Evolutionary conservation across 1,140 invertebrate genomes (phyloP).

Genomic region (Drosophila rhopaloa): DNA sequence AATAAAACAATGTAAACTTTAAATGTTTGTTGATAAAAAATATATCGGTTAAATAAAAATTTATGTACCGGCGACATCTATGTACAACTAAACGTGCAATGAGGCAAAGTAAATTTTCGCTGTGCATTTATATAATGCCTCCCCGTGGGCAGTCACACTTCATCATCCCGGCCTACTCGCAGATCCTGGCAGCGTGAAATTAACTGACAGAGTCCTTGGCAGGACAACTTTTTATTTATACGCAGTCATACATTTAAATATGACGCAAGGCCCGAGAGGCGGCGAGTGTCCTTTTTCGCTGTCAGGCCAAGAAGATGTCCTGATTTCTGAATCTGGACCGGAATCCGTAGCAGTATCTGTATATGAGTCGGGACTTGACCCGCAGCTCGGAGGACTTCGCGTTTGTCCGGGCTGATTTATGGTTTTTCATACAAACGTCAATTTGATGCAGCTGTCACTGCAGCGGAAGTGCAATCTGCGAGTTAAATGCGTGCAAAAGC

Average conservation of each 20-base stretch:
- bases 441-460: constrained; percentile 75
- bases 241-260: constrained; percentile 75
- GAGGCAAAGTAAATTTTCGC: background rate
- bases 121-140: constrained; percentile 24
- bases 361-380: constrained; percentile 11
- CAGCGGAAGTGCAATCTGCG: constrained; percentile 63
- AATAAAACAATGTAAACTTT: no score
- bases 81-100: no score
- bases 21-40: no score
- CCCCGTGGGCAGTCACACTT: constrained; percentile 57
- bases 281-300: constrained; percentile 62
- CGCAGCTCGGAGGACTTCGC: constrained; percentile 28
- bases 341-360: background rate
- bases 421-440: constrained; percentile 59
- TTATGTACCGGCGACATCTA: no score
- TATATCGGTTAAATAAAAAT: no score
- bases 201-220: constrained; percentile 71
- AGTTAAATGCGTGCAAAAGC: constrained; percentile 59
- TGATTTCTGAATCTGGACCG: constrained; percentile 25
- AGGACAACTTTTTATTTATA: constrained; percentile 76
- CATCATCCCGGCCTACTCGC: constrained; percentile 73
- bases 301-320: constrained; percentile 54
- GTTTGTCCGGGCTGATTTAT: constrained; percentile 53
- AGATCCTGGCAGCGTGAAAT: constrained; percentile 78
- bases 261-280: constrained; percentile 47